Evolutionary conservation across 2,797 vertebrate species (phyloP), one percentile per base, ranked within the genome.

Genomic region (Molothrus ater): DNA sequence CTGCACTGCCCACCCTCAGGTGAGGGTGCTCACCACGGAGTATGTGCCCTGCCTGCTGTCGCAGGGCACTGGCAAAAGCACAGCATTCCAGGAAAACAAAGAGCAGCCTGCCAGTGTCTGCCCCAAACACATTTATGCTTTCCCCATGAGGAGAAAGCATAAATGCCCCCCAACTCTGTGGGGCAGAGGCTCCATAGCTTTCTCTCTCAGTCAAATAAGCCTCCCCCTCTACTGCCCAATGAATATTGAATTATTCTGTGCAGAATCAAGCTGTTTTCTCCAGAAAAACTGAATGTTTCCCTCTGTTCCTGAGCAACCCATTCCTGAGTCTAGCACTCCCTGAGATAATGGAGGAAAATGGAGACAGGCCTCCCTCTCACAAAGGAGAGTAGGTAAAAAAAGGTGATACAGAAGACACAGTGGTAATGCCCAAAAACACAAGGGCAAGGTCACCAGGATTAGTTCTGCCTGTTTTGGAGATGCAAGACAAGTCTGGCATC

Each of bases 1-100:
- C 13, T 32, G 53, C 42, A 43, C 0, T 60, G 43, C 19, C 26
- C 38, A 42, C 22, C 32, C 9, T 5, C 40, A 40, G 40, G 31
- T 1, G 9, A 79, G 14, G 36, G 25, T 9, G 29, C 19, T 68
- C 38, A 53, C 38, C 38, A 31, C 1, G 1, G 24, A 4, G 32
- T 4, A 26, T 0, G 0, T 2, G 2, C 34, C 40, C 14, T 73
- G 14, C 29, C 43, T 56, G 57, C 60, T 16, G 7, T 12, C 14
- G 48, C 17, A n/a, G 45, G 9, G 17, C 83, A 32, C 8, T 6
- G 21, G 53, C 25, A 80, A 48, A 70, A 71, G 32, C 50, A n/a
- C 1, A 2, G 18, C 2, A 1, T 34, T 71, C 61, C 61, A 68
- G 31, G 16, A 31, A 45, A 69, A 92, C 11, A 21, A 10, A 56